These are phyloP conservation scores for Chelon labrosus DNA, from an alignment of 2,797 vertebrate genomes.

Conservation along the genomic window DNA sequence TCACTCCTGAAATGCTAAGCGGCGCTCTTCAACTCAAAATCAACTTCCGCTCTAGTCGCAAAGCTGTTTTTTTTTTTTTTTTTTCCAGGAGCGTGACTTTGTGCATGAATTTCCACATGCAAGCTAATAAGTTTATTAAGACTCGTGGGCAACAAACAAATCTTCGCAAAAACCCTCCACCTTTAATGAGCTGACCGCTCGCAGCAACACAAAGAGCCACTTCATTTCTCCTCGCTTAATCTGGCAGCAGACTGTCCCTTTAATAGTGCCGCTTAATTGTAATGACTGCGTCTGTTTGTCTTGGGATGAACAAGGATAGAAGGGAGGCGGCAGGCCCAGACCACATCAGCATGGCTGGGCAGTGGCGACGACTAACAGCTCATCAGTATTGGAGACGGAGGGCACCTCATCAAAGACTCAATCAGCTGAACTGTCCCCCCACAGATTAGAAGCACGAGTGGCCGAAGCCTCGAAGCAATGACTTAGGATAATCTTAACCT, in stretches of 20 bases:
- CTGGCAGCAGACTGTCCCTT: conserved; percentile 75
- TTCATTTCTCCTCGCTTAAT: conserved; percentile 76
- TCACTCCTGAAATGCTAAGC: conserved; percentile 42
- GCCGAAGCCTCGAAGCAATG: conserved; percentile 62
- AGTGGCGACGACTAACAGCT: conserved; percentile 77
- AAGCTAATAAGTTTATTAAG: conserved; percentile 54
- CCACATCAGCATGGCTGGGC: conserved; percentile 73
- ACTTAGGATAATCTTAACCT: conserved; percentile 77
- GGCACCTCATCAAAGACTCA: conserved; percentile 77
- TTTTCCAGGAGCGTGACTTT: conserved; percentile 37
- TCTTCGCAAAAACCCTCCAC: conserved; percentile 37
- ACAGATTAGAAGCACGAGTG: conserved; percentile 76
- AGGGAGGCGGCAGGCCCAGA: conserved; percentile 73
- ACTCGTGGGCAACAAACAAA: conserved; percentile 61
- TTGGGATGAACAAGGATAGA: conserved; percentile 76
- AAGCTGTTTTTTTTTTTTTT: conserved; percentile 30
- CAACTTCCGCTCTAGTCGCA: neutral
- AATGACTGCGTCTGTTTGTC: conserved; percentile 80
- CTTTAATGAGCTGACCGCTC: conserved; percentile 62
- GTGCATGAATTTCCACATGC: conserved; percentile 34
- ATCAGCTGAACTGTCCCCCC: conserved; percentile 77
- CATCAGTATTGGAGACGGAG: conserved; percentile 77
- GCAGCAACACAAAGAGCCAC: conserved; percentile 64
- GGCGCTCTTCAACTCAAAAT: neutral
- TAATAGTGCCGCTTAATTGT: conserved; percentile 82